Conservation (phyloP, 2,113 vertebrate species). For the Zosterops hypoxanthus region DNA sequence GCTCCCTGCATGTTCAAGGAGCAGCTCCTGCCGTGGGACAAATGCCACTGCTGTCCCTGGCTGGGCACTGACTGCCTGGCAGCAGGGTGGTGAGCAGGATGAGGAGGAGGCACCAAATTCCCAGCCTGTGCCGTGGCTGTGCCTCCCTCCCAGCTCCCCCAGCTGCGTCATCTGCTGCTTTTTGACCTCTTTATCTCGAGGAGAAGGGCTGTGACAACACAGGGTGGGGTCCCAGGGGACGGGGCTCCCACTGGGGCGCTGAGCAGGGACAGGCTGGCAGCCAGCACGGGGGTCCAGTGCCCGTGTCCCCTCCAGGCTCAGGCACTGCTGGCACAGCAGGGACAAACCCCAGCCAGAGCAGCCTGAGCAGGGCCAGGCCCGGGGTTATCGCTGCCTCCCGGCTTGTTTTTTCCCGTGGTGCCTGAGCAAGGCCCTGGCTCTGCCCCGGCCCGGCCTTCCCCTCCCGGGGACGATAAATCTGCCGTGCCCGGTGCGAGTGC, state of each 20-base stretch:
- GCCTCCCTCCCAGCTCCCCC: neutral
- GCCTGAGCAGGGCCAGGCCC: accelerated
- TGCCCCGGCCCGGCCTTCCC: neutral
- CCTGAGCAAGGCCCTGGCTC: neutral
- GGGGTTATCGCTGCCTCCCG: neutral
- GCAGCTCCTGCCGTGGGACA: neutral
- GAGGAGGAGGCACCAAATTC: neutral
- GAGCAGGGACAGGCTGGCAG: neutral
- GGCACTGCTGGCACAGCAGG: neutral
- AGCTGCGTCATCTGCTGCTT: neutral
- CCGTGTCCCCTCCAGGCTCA: accelerated
- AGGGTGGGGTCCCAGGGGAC: neutral
- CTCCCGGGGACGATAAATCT: neutral
- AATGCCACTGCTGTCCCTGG: neutral
- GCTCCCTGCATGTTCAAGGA: neutral
- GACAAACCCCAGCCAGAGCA: neutral
- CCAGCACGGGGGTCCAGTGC: accelerated
- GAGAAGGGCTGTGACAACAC: neutral
- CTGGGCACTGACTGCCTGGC: neutral
- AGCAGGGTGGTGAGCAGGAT: neutral
- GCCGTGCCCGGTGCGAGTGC: neutral
- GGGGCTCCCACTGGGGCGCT: neutral
- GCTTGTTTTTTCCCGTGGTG: conserved; percentile 39
- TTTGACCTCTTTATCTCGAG: neutral
- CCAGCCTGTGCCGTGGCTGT: neutral